These are phyloP conservation scores for Tetragonula carbonaria DNA, from an alignment of 2,888 invertebrate species.

Conservation along the genomic window DNA sequence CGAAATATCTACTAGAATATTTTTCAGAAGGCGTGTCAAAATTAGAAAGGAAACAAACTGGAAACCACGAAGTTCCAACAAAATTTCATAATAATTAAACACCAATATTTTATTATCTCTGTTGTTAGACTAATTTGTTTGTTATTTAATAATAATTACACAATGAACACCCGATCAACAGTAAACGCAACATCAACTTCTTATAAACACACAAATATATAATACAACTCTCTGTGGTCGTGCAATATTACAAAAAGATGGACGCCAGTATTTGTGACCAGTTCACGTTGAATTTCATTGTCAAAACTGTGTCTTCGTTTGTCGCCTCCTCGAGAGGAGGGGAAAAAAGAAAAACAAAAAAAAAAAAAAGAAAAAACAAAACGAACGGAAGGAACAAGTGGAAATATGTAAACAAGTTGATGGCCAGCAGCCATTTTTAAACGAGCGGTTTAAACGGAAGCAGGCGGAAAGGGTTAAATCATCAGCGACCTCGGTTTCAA, in stretches of 20 bases:
- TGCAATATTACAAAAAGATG: not conserved
- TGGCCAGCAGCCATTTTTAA: not conserved
- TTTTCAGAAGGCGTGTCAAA: not conserved
- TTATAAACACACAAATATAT: not conserved
- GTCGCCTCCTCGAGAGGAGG: not conserved
- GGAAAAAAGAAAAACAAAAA: not conserved
- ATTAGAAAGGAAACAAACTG: not conserved
- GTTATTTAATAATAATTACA: not conserved
- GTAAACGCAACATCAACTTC: not conserved
- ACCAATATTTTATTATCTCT: not conserved
- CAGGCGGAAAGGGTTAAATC: conserved; percentile 25
- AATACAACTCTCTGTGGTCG: not conserved
- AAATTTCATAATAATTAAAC: not conserved
- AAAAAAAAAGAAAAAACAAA: too few relatives aligned
- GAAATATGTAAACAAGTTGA: not conserved
- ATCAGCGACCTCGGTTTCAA: conserved; percentile 19
- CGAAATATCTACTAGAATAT: not conserved
- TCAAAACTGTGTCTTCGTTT: not conserved
- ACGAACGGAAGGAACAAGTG: not conserved
- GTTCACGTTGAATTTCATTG: conserved; percentile 1
- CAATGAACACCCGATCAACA: not conserved
- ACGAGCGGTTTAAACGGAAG: conserved; percentile 4
- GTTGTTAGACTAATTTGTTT: too few relatives aligned
- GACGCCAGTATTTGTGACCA: not conserved
- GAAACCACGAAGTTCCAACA: not conserved